phyloP scores from a whole-genome alignment of 2,797 vertebrate species.

The Mastacembelus armatus region DNA sequence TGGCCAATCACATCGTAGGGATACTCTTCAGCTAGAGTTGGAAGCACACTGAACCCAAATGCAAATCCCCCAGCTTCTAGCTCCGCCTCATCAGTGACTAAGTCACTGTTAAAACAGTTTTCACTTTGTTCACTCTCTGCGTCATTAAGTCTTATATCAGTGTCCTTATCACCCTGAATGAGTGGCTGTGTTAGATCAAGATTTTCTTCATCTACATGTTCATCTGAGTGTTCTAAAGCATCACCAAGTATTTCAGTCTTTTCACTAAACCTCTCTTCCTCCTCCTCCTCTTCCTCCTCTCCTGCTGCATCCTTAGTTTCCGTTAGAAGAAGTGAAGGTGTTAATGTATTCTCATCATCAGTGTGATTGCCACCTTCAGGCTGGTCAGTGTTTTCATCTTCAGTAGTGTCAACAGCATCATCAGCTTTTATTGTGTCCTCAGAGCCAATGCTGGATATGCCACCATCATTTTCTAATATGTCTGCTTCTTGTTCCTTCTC shows the following conservation, averaged over 20 bases:
- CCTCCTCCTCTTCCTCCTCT: slow-evolving; percentile 51
- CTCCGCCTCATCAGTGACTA: slow-evolving; percentile 44
- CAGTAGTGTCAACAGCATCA: slow-evolving; percentile 61
- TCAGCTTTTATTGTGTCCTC: slow-evolving; percentile 73
- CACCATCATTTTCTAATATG: slow-evolving; percentile 44
- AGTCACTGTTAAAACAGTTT: slow-evolving; percentile 44
- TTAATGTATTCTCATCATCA: slow-evolving; percentile 54
- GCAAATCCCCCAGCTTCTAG: slow-evolving; percentile 62
- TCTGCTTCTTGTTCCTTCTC: slow-evolving; percentile 41
- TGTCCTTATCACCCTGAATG: slow-evolving; percentile 34
- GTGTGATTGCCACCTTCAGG: slow-evolving; percentile 45
- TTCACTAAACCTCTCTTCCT: slow-evolving; percentile 50
- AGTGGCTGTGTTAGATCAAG: slow-evolving; percentile 44
- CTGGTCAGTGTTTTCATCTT: slow-evolving; percentile 72
- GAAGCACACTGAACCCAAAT: slow-evolving; percentile 75
- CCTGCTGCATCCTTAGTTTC: slow-evolving; percentile 56
- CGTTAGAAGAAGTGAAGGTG: slow-evolving; percentile 33
- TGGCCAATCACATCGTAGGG: slow-evolving; percentile 85
- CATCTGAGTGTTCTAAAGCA: slow-evolving; percentile 27
- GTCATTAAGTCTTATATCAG: slow-evolving; percentile 36
- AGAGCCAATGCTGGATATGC: slow-evolving; percentile 65
- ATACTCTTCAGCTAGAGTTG: slow-evolving; percentile 80
- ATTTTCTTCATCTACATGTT: slow-evolving; percentile 50
- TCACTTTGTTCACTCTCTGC: slow-evolving; percentile 44
- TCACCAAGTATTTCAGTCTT: slow-evolving; percentile 41